phyloP scores from a whole-genome alignment of 2,113 vertebrate genomes.

The Hemiscyllium ocellatum region DNA sequence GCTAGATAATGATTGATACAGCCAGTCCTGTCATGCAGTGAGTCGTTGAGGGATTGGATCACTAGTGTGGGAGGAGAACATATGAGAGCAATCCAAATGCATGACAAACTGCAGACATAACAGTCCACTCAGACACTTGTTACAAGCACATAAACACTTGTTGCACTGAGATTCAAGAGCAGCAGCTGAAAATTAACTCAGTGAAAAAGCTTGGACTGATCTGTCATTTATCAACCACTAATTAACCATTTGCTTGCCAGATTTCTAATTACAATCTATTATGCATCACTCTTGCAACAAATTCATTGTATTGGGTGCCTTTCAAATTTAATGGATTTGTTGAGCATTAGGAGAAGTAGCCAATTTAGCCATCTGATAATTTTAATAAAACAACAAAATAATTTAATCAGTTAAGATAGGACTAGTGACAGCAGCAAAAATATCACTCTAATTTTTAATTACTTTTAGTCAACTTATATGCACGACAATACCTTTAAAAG shows the following conservation, averaged over 20 bases:
- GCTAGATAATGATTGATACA: constrained; percentile 42
- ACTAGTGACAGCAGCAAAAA: not conserved
- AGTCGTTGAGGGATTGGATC: constrained; percentile 19
- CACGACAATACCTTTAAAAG: not conserved
- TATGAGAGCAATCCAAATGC: constrained; percentile 57
- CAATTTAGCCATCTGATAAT: not conserved
- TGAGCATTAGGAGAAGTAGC: not conserved
- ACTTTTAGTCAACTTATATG: not conserved
- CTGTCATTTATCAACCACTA: constrained; percentile 73
- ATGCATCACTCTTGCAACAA: not conserved
- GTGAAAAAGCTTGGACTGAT: constrained; percentile 45
- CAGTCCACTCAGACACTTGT: constrained; percentile 68
- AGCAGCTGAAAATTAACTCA: constrained; percentile 48
- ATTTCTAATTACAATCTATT: constrained; percentile 43
- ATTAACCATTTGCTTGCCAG: constrained; percentile 72
- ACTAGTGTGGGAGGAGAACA: constrained; percentile 43
- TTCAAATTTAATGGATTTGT: not conserved
- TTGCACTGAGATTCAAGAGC: constrained; percentile 53
- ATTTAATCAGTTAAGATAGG: not conserved
- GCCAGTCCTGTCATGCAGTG: constrained; percentile 40
- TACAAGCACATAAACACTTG: constrained; percentile 76
- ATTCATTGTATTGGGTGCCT: not conserved
- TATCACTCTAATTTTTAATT: not conserved
- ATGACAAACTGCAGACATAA: constrained; percentile 70
- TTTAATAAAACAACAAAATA: not conserved